Evolutionary conservation across 2,113 vertebrate genomes (phyloP).

Genomic region (Brachypodius melanocephalos): DNA sequence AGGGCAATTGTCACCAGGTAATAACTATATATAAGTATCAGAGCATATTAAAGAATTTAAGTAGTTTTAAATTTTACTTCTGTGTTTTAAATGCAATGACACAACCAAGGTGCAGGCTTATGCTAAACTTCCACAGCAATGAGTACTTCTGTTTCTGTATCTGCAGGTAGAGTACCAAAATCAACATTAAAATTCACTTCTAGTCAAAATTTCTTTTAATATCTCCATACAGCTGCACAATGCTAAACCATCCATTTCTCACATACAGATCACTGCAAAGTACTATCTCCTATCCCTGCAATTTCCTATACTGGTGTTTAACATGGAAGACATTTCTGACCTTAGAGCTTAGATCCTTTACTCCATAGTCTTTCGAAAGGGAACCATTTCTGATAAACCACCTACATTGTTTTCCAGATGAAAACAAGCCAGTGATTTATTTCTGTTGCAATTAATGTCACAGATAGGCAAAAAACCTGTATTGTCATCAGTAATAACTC

Average conservation of each 20-base stretch:
- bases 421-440: background rate
- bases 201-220: background rate
- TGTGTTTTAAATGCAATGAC: background rate
- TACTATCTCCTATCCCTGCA: background rate
- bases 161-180: background rate
- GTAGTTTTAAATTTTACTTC: background rate
- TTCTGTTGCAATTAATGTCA: background rate
- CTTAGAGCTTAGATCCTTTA: background rate
- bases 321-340: background rate
- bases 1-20: background rate
- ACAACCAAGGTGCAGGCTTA: accelerated
- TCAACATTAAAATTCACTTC: background rate
- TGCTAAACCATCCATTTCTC: background rate
- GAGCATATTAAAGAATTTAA: background rate
- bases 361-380: background rate
- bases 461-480: background rate
- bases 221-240: background rate
- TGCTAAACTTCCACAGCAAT: background rate
- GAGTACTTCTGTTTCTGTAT: background rate
- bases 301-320: background rate
- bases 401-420: background rate
- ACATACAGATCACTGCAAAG: background rate
- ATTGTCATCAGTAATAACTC: background rate
- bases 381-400: background rate
- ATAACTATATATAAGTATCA: background rate